phyloP scores from a whole-genome alignment of 2,888 invertebrate species.

The Neocrepidodera transversa region DNA sequence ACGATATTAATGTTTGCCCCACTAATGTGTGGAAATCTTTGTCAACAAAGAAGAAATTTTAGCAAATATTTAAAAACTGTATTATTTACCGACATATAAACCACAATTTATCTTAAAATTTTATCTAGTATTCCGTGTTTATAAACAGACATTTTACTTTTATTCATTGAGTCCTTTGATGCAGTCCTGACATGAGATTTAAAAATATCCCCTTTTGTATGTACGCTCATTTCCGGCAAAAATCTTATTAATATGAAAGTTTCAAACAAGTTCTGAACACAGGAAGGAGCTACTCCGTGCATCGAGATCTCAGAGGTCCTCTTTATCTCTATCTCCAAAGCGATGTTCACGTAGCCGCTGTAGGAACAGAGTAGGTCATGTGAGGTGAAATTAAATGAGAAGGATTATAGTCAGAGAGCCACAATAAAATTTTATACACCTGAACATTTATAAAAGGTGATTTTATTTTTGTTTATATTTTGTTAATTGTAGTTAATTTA shows the following conservation, averaged over 20 bases:
- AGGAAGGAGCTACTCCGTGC: not conserved
- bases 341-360: constrained; percentile 13
- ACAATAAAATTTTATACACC: not conserved
- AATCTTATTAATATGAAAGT: constrained; percentile 14
- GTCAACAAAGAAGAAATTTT: too few relatives aligned
- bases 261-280: constrained; percentile 3
- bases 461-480: too few relatives aligned
- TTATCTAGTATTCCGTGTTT: too few relatives aligned
- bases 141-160: too few relatives aligned
- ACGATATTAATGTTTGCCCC: too few relatives aligned
- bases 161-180: not conserved
- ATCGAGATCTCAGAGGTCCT: constrained; percentile 20
- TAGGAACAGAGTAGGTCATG: constrained; percentile 18
- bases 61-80: too few relatives aligned
- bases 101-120: too few relatives aligned
- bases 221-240: constrained; percentile 1
- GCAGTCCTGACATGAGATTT: not conserved
- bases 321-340: constrained; percentile 21
- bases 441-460: too few relatives aligned
- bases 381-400: constrained; percentile 19
- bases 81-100: too few relatives aligned
- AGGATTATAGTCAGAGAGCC: not conserved
- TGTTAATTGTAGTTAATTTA: too few relatives aligned
- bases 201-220: not conserved
- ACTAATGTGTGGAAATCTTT: too few relatives aligned